Evolutionary conservation across 2,888 invertebrate species (phyloP).

Genomic region (Oligia strigilis): DNA sequence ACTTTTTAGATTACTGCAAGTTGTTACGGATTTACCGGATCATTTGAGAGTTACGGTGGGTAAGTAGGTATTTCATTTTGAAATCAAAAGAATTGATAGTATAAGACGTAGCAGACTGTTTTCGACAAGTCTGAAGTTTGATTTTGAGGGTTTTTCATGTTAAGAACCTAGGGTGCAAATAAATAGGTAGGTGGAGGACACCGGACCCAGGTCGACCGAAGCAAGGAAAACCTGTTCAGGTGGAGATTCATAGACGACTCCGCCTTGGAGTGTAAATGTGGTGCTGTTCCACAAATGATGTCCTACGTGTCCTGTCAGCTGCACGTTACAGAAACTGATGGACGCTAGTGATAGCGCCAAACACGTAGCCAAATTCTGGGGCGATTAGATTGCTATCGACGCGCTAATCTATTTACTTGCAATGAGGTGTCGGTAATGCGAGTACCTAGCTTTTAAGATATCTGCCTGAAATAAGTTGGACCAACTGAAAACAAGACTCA

Average conservation of each 20-base stretch:
- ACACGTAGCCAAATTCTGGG: too few species aligned
- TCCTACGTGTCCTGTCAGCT: too few species aligned
- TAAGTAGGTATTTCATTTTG: constrained; percentile 12
- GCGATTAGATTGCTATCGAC: too few species aligned
- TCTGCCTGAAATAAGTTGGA: background rate
- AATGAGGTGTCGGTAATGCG: background rate
- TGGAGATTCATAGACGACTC: too few species aligned
- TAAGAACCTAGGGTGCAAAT: background rate
- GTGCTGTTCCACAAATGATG: too few species aligned
- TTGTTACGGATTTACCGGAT: constrained; percentile 51
- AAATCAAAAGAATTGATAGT: constrained; percentile 1
- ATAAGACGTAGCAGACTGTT: background rate
- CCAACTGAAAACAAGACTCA: too few species aligned
- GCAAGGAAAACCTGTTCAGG: too few species aligned
- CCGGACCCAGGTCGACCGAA: too few species aligned
- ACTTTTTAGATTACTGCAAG: constrained; percentile 60
- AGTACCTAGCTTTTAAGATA: background rate
- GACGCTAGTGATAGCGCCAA: too few species aligned
- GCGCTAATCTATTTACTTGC: background rate
- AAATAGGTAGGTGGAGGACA: too few species aligned
- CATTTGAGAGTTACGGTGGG: constrained; percentile 9
- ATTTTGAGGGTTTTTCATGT: background rate
- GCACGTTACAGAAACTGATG: too few species aligned
- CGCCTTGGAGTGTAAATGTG: too few species aligned
- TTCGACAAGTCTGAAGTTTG: background rate